Evolutionary conservation across 2,888 invertebrate species (phyloP).

Genomic region (Diadegma fenestrale): DNA sequence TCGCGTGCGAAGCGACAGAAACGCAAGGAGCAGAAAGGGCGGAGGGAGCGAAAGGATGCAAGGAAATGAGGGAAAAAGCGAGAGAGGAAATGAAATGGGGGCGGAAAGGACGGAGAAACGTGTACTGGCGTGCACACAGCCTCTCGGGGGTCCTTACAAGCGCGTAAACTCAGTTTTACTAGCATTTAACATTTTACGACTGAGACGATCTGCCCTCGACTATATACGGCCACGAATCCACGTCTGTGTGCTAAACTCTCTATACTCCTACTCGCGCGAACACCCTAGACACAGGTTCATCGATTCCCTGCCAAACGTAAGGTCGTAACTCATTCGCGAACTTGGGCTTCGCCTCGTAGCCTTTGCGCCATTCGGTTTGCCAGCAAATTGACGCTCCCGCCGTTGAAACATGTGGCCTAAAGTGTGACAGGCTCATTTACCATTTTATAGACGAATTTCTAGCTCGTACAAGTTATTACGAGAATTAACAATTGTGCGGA

Average conservation of each 20-base stretch:
- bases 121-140: conserved; percentile 63
- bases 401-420: conserved; percentile 24
- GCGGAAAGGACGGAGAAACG: background rate
- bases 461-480: conserved; percentile 30
- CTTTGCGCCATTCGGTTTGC: background rate
- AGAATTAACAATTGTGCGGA: conserved; percentile 4
- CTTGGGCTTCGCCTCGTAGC: background rate
- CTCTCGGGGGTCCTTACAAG: conserved; percentile 83
- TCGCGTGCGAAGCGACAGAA: conserved; percentile 1
- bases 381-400: background rate
- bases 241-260: conserved; percentile 50
- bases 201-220: conserved; percentile 79
- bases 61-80: background rate
- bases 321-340: conserved; percentile 6
- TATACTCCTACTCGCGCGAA: conserved; percentile 24
- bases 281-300: conserved; percentile 17
- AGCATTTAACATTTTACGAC: conserved; percentile 85
- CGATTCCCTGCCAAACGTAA: conserved; percentile 3
- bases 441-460: conserved; percentile 58
- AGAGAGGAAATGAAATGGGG: background rate
- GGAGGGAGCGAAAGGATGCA: background rate
- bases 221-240: conserved; percentile 62
- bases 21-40: background rate
- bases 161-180: conserved; percentile 85
- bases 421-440: conserved; percentile 12